These are phyloP conservation scores for Oryzias celebensis DNA, from an alignment of 2,113 vertebrate species.

Conservation along the genomic window DNA sequence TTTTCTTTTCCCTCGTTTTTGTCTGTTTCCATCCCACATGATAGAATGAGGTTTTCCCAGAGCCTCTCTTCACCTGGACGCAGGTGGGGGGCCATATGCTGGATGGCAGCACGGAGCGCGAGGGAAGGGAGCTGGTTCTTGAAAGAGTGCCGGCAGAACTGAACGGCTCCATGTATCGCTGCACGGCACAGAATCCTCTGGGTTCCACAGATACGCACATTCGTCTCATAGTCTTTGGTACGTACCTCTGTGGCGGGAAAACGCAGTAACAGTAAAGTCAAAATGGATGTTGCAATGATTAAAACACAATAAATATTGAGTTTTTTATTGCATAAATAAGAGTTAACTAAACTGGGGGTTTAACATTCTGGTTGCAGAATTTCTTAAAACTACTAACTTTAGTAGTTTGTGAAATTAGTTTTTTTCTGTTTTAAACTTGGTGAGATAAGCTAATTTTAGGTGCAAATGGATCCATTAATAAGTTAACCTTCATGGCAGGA, in stretches of 20 bases:
- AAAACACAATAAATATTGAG: not conserved
- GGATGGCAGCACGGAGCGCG: conserved; percentile 86
- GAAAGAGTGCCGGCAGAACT: conserved; percentile 92
- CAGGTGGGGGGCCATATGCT: conserved; percentile 91
- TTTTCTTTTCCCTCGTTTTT: not conserved
- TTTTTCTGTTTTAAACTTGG: too few species aligned
- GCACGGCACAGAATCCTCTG: conserved; percentile 95
- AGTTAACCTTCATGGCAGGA: conserved; percentile 12
- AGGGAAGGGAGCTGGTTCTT: conserved; percentile 89
- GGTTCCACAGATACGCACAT: conserved; percentile 97
- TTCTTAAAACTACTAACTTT: too few species aligned
- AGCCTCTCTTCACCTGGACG: conserved; percentile 96
- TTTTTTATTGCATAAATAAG: not conserved
- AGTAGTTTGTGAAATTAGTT: too few species aligned
- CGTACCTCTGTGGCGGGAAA: conserved; percentile 12
- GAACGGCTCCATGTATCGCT: conserved; percentile 98
- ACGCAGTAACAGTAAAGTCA: conserved; percentile 8
- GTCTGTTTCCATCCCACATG: conserved; percentile 5
- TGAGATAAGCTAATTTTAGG: not conserved
- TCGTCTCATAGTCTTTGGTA: conserved; percentile 97
- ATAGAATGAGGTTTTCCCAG: conserved; percentile 96
- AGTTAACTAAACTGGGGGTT: not conserved
- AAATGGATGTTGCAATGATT: not conserved
- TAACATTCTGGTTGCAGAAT: too few species aligned
- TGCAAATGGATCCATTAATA: not conserved